Evolutionary conservation across 2,113 vertebrate species (phyloP).

Genomic region (Ameiurus melas): DNA sequence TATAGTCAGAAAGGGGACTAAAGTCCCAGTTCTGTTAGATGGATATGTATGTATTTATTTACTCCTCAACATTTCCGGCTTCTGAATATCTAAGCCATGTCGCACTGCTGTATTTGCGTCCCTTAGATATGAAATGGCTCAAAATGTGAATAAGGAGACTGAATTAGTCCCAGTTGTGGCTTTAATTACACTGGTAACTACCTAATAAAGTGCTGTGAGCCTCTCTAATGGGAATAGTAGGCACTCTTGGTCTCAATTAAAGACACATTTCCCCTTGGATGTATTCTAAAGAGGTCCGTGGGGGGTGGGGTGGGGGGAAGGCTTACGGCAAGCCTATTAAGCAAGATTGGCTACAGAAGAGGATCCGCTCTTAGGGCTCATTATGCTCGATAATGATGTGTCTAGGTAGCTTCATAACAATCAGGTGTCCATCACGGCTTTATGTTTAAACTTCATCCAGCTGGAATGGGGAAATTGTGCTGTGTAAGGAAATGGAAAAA

Average conservation of each 20-base stretch:
- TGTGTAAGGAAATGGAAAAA: neutral
- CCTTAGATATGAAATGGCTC: conserved; percentile 19
- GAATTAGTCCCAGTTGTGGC: conserved; percentile 38
- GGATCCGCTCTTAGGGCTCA: conserved; percentile 5
- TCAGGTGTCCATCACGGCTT: conserved; percentile 1
- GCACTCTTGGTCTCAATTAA: conserved; percentile 47
- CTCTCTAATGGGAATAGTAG: conserved; percentile 39
- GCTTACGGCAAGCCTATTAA: conserved; percentile 41
- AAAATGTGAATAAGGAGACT: conserved; percentile 5
- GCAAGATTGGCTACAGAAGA: conserved; percentile 26
- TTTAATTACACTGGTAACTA: conserved; percentile 43
- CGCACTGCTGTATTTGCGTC: neutral
- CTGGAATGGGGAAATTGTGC: neutral
- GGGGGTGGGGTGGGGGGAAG: neutral
- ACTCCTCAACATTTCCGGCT: neutral
- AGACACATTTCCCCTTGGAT: conserved; percentile 41
- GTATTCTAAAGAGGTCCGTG: conserved; percentile 33
- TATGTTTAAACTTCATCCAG: conserved; percentile 7
- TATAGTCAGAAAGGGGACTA: neutral
- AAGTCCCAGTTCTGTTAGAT: neutral
- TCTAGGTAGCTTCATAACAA: conserved; percentile 23
- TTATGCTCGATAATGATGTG: conserved; percentile 11
- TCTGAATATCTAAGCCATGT: neutral
- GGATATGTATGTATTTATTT: neutral
- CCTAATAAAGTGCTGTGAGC: conserved; percentile 35